Conservation (phyloP, 2,797 vertebrate genomes). For the Emys orbicularis region DNA sequence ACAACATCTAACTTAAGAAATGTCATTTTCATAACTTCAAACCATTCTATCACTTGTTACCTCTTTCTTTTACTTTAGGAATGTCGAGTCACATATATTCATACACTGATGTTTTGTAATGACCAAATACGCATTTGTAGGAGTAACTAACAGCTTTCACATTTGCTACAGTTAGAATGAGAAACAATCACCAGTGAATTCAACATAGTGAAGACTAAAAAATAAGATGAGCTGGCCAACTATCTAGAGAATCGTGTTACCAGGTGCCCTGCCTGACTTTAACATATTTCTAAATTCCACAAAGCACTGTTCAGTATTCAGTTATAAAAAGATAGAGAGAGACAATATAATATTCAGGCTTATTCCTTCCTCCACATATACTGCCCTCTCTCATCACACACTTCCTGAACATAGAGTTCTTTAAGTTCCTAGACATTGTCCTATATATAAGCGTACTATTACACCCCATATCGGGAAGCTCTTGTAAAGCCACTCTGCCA, state of each 20-base stretch:
- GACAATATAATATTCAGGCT: rapidly evolving
- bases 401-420: neutral
- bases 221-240: neutral
- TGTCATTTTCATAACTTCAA: neutral
- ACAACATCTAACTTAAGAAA: neutral
- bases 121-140: neutral
- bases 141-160: neutral
- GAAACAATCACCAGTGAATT: neutral
- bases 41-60: neutral
- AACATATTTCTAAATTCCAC: neutral
- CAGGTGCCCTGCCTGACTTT: neutral
- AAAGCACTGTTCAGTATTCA: neutral
- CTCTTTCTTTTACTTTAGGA: neutral
- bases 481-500: neutral
- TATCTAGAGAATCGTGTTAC: neutral
- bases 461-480: neutral
- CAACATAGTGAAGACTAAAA: neutral
- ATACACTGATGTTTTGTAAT: neutral
- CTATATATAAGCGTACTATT: neutral
- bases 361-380: neutral
- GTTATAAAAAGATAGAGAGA: too few relatives aligned
- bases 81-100: neutral
- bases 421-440: neutral
- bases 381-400: rapidly evolving
- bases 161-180: neutral